Evolutionary conservation across 2,888 invertebrate genomes (phyloP).

Genomic region (Leistus spinibarbis): DNA sequence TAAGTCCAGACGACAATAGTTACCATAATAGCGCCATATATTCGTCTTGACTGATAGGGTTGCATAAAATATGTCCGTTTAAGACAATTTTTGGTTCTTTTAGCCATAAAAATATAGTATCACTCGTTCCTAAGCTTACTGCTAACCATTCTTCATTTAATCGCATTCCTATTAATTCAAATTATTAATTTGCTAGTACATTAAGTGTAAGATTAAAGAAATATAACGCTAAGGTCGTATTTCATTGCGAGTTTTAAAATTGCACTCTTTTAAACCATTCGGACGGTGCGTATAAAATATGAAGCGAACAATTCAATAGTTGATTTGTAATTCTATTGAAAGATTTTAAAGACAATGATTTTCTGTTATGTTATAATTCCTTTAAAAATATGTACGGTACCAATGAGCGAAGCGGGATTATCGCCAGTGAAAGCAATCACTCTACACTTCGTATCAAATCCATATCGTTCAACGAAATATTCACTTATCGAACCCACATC

Average conservation of each 20-base stretch:
- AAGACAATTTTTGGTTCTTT: slow-evolving; percentile 68
- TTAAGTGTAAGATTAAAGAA: not conserved
- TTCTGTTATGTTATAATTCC: not conserved
- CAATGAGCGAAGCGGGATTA: slow-evolving; percentile 86
- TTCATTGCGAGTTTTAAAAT: too few relatives aligned
- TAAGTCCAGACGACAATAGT: too few relatives aligned
- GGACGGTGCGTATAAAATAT: too few relatives aligned
- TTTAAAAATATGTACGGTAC: slow-evolving; percentile 58
- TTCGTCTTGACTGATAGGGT: slow-evolving; percentile 76
- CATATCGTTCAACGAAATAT: slow-evolving; percentile 87
- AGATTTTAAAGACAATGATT: too few relatives aligned
- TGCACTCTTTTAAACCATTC: too few relatives aligned
- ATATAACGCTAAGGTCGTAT: too few relatives aligned
- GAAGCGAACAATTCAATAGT: too few relatives aligned
- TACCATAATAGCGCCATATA: slow-evolving; percentile 90
- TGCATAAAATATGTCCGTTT: slow-evolving; percentile 87
- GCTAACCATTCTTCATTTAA: slow-evolving; percentile 82
- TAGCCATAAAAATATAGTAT: slow-evolving; percentile 85
- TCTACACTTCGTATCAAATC: slow-evolving; percentile 78
- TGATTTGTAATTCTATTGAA: too few relatives aligned
- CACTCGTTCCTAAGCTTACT: slow-evolving; percentile 92
- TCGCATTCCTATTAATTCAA: slow-evolving; percentile 68
- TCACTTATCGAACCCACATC: slow-evolving; percentile 74
- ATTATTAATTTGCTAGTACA: not conserved
- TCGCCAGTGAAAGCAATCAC: slow-evolving; percentile 94